These are phyloP conservation scores for Heliopora coerulea DNA, from an alignment of 92 coral and sea anemone species.

Conservation along the genomic window DNA sequence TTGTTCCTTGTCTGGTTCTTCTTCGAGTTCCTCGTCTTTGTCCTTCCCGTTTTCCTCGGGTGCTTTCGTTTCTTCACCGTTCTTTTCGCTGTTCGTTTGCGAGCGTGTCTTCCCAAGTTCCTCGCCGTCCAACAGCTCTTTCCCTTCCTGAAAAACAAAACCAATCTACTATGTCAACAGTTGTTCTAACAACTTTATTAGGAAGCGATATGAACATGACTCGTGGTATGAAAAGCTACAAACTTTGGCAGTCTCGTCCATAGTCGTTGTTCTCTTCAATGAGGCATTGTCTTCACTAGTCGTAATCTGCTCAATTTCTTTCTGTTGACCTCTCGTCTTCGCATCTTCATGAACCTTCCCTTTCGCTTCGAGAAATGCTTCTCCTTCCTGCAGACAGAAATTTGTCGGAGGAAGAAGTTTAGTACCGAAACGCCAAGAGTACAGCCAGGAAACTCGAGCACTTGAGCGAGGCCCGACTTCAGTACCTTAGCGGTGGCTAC, in stretches of 20 bases:
- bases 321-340: constrained; percentile 80
- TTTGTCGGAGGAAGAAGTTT: background rate
- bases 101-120: constrained; percentile 93
- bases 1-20: constrained; percentile 64
- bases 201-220: background rate
- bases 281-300: constrained; percentile 24
- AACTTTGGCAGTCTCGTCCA: constrained; percentile 86
- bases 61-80: constrained; percentile 43
- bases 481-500: constrained; percentile 89
- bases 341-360: constrained; percentile 81
- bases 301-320: constrained; percentile 62
- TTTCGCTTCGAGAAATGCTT: constrained; percentile 75
- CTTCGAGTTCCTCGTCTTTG: constrained; percentile 55
- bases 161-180: background rate
- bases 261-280: constrained; percentile 71
- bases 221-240: constrained; percentile 7
- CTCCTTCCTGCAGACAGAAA: constrained; percentile 78
- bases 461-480: background rate
- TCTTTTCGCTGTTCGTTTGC: constrained; percentile 75
- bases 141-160: constrained; percentile 72
- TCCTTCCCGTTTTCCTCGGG: constrained; percentile 45
- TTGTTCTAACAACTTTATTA: constrained; percentile 1
- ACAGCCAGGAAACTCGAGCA: constrained; percentile 16
- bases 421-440: constrained; percentile 3
- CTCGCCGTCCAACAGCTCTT: constrained; percentile 80